These are phyloP conservation scores for Hymenopus coronatus DNA, from an alignment of 2,888 invertebrate species.

Conservation along the genomic window DNA sequence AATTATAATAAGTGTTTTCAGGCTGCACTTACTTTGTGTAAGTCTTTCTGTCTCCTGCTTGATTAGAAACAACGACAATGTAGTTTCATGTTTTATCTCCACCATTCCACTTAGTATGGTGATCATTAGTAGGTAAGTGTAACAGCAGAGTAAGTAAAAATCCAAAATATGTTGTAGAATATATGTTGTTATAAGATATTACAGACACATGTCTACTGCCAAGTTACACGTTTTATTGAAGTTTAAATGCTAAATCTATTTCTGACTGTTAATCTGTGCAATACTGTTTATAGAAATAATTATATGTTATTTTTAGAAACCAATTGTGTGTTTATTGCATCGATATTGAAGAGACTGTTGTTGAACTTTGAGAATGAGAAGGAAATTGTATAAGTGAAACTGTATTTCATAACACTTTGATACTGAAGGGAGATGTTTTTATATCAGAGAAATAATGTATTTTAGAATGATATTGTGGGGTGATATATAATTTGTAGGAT, in stretches of 20 bases:
- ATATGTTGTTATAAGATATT: background rate
- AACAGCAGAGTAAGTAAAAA: background rate
- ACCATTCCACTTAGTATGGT: background rate
- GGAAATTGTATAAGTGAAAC: constrained; percentile 8
- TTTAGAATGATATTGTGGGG: constrained; percentile 34
- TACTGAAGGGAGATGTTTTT: constrained; percentile 33
- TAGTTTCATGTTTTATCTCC: background rate
- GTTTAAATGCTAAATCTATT: background rate
- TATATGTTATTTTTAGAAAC: constrained; percentile 16
- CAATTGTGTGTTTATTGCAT: constrained; percentile 21
- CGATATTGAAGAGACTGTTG: constrained; percentile 30
- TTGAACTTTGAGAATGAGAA: constrained; percentile 17
- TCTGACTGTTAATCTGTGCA: constrained; percentile 27
- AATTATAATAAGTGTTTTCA: background rate
- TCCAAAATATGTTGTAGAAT: background rate
- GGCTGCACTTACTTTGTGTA: background rate
- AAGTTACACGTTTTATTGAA: too few relatives aligned
- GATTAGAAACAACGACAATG: background rate
- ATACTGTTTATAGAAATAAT: constrained; percentile 20
- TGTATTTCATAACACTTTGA: constrained; percentile 29
- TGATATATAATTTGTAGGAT: constrained; percentile 31
- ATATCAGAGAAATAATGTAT: constrained; percentile 32
- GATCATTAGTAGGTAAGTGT: background rate
- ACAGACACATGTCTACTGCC: background rate
- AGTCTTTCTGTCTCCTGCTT: background rate